Conservation (phyloP, 2,888 invertebrate species). For the Cheilosia soror region DNA sequence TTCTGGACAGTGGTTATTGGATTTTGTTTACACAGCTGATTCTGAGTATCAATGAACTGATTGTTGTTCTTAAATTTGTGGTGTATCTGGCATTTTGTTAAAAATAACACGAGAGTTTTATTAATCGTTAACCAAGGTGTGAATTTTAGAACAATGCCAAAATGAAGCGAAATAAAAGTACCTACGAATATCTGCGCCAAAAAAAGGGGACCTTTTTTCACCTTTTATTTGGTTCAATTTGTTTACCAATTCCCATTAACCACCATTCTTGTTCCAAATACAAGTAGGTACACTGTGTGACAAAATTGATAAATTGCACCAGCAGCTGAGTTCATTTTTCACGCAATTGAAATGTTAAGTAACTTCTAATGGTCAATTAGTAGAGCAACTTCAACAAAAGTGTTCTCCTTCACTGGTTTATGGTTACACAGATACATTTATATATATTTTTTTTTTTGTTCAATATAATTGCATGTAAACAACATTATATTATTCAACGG, state of each 20-base stretch:
- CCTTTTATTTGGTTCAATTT: no score
- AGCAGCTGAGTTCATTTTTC: slow-evolving; percentile 17
- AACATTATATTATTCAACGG: slow-evolving; percentile 32
- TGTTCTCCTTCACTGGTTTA: not conserved
- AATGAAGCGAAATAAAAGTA: no score
- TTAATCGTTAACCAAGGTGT: not conserved
- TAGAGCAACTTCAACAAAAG: not conserved
- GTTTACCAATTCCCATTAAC: no score
- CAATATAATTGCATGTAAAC: slow-evolving; percentile 31
- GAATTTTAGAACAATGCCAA: not conserved
- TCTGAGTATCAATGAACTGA: slow-evolving; percentile 24
- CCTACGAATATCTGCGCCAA: no score
- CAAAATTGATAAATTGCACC: slow-evolving; percentile 9
- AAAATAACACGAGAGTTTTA: not conserved
- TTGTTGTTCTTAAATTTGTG: not conserved
- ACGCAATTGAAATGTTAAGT: slow-evolving; percentile 29
- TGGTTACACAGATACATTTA: not conserved
- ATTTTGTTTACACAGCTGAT: slow-evolving; percentile 4
- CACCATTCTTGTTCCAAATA: slow-evolving; percentile 6
- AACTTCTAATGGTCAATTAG: slow-evolving; percentile 35
- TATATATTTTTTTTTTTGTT: slow-evolving; percentile 4
- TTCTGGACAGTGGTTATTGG: slow-evolving; percentile 2
- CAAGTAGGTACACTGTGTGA: not conserved
- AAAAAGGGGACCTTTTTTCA: no score
- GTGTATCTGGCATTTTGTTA: not conserved